These are phyloP conservation scores for Apis laboriosa DNA, from an alignment of 1,140 invertebrate genomes.

Conservation along the genomic window DNA sequence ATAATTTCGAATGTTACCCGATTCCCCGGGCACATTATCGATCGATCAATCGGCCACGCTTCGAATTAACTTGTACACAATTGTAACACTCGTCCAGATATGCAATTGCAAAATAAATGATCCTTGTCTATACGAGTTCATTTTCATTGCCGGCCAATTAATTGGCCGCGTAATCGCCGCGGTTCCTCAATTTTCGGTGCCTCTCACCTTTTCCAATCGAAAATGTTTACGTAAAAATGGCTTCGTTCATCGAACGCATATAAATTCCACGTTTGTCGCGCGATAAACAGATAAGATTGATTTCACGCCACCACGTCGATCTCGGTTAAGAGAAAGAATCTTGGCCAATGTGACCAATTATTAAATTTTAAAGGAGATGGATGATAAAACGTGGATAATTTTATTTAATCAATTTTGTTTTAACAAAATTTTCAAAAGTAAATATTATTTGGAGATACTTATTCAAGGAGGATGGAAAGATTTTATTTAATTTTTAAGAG, in stretches of 20 bases:
- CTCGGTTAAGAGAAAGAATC: too few species aligned
- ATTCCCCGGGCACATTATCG: not conserved
- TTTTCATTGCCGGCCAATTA: conserved; percentile 21
- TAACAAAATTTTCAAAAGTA: too few species aligned
- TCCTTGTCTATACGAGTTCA: conserved; percentile 20
- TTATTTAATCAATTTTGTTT: too few species aligned
- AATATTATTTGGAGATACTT: too few species aligned
- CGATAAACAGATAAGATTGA: too few species aligned
- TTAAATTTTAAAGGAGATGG: too few species aligned
- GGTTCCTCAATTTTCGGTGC: conserved; percentile 16
- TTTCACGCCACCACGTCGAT: too few species aligned
- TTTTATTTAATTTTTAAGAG: too few species aligned
- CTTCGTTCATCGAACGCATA: not conserved
- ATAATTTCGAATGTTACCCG: conserved; percentile 2
- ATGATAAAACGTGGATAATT: too few species aligned
- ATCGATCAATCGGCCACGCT: conserved; percentile 27
- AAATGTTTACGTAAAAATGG: not conserved
- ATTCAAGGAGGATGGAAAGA: too few species aligned
- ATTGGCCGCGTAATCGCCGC: conserved; percentile 15
- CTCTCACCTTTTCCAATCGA: not conserved
- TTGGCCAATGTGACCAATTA: too few species aligned
- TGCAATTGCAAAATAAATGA: conserved; percentile 28
- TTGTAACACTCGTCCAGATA: conserved; percentile 9
- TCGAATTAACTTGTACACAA: conserved; percentile 26
- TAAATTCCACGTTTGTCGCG: not conserved